Conservation (phyloP, 1,140 invertebrate genomes). For the Watersipora subatra region DNA sequence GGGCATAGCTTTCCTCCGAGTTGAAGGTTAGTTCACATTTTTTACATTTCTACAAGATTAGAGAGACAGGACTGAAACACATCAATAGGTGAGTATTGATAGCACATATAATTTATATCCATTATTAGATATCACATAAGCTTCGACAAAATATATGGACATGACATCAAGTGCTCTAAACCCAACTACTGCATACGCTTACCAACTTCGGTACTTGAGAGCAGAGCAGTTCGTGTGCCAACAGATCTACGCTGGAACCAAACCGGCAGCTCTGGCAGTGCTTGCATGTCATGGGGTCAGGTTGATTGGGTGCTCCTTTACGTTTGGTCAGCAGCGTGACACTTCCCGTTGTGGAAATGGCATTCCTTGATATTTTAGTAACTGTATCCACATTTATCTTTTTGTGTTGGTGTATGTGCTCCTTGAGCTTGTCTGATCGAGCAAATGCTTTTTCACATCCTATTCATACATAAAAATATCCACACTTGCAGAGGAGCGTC, state of each 20-base stretch:
- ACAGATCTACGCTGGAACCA: background rate
- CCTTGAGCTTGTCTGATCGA: slow-evolving; percentile 43
- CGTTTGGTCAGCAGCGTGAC: background rate
- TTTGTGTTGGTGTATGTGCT: slow-evolving; percentile 37
- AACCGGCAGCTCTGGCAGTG: background rate
- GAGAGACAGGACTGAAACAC: too few species aligned
- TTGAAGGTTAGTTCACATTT: background rate
- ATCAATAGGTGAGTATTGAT: too few species aligned
- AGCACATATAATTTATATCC: too few species aligned
- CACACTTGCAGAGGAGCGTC: too few species aligned
- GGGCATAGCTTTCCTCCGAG: background rate
- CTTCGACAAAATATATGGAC: too few species aligned
- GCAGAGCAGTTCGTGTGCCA: background rate
- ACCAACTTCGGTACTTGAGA: background rate
- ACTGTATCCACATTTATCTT: background rate
- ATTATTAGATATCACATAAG: too few species aligned
- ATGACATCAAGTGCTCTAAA: too few species aligned
- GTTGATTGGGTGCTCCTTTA: background rate
- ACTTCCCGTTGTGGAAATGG: background rate
- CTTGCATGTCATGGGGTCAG: background rate
- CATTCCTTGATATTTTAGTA: background rate
- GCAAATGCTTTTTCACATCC: slow-evolving; percentile 57
- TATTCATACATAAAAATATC: slow-evolving; percentile 19
- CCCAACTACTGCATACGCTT: too few species aligned
- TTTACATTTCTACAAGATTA: background rate